Evolutionary conservation across 2,113 vertebrate genomes (phyloP).

Genomic region (Erythrolamprus reginae): DNA sequence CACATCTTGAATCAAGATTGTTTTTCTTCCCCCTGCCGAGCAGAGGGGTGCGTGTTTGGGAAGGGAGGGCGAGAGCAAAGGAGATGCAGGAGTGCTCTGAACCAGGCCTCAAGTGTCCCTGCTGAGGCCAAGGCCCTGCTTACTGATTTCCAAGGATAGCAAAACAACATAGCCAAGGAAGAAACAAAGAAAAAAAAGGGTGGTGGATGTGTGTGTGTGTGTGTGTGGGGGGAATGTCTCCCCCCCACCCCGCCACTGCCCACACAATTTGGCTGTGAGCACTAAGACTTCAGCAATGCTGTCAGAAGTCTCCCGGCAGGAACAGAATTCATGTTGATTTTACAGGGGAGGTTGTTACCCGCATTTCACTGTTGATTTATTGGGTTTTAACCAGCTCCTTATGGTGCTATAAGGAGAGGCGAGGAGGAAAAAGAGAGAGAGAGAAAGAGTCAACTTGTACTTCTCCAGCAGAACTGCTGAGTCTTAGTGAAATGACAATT

Average conservation of each 20-base stretch:
- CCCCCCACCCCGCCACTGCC: conserved; percentile 14
- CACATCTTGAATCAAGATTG: conserved; percentile 32
- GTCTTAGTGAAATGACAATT: conserved; percentile 42
- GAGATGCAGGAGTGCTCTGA: conserved; percentile 45
- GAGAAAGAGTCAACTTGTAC: conserved; percentile 55
- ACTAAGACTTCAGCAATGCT: conserved; percentile 64
- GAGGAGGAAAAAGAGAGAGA: conserved; percentile 8
- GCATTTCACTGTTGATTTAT: conserved; percentile 84
- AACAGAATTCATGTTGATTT: conserved; percentile 82
- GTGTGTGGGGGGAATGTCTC: not conserved
- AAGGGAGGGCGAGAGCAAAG: conserved; percentile 8
- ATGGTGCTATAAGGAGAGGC: conserved; percentile 56
- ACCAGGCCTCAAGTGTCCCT: conserved; percentile 59
- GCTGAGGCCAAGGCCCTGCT: conserved; percentile 59
- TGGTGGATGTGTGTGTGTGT: not conserved
- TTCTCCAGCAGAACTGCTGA: conserved; percentile 52
- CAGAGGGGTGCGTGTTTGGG: not conserved
- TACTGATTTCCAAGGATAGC: conserved; percentile 64
- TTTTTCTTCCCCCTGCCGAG: conserved; percentile 8
- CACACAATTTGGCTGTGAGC: conserved; percentile 59
- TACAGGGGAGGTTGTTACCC: conserved; percentile 81
- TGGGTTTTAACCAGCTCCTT: conserved; percentile 84
- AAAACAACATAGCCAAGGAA: conserved; percentile 51
- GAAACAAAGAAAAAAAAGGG: conserved; percentile 9
- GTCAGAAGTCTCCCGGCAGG: conserved; percentile 74